Percentiles rank a stretch among this genome's conserved stretches.
phyloP scores from a whole-genome alignment of 2,888 invertebrate species.

The Eurytoma adleriae region DNA sequence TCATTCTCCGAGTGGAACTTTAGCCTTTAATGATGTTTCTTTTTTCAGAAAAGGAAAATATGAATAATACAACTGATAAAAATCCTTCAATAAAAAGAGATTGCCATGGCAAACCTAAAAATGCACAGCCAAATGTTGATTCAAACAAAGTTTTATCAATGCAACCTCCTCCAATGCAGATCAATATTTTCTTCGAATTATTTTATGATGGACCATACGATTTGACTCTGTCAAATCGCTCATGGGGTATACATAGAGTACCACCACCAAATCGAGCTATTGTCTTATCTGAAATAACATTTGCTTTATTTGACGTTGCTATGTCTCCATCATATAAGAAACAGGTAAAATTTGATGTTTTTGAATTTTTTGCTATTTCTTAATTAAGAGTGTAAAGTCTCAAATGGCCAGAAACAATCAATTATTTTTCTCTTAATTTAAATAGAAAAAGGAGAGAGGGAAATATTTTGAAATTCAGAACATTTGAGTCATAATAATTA shows the following conservation, averaged over 20 bases:
- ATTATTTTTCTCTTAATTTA: background rate
- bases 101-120: conserved; percentile 49
- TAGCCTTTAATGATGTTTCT: background rate
- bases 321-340: conserved; percentile 56
- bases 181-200: conserved; percentile 54
- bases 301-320: conserved; percentile 43
- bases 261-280: conserved; percentile 56
- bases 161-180: conserved; percentile 39
- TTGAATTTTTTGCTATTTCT: background rate
- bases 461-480: background rate
- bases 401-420: background rate
- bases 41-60: conserved; percentile 49
- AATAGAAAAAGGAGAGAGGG: too few species aligned
- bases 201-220: conserved; percentile 57
- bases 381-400: background rate
- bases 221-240: conserved; percentile 52
- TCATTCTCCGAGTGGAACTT: background rate
- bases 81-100: conserved; percentile 50
- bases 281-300: conserved; percentile 57
- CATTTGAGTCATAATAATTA: background rate
- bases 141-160: conserved; percentile 39
- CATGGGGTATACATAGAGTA: conserved; percentile 58
- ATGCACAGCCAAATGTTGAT: conserved; percentile 13
- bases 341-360: conserved; percentile 40
- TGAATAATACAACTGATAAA: conserved; percentile 37